Percentiles rank a stretch among this genome's conserved stretches.
These are phyloP conservation scores for Erebia ligea DNA, from an alignment of 2,888 invertebrate genomes.

Conservation along the genomic window DNA sequence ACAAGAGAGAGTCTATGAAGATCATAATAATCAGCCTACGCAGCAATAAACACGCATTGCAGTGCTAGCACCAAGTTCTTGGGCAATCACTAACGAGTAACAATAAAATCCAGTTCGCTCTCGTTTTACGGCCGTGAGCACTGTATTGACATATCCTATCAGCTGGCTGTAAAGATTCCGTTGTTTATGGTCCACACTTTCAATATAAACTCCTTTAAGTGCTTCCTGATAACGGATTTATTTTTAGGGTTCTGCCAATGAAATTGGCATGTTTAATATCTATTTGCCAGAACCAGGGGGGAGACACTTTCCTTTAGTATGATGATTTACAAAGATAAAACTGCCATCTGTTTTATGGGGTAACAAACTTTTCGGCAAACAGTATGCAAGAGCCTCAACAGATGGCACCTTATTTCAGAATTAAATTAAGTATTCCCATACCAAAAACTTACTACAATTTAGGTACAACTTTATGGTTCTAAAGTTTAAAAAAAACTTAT, in stretches of 20 bases:
- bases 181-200: slow-evolving; percentile 49
- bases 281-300: no score
- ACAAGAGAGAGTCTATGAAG: neutral
- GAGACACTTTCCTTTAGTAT: no score
- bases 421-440: no score
- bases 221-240: slow-evolving; percentile 46
- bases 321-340: no score
- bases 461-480: no score
- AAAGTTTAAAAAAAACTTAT: no score
- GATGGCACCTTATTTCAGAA: no score
- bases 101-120: slow-evolving; percentile 41
- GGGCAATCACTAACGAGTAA: slow-evolving; percentile 34
- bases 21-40: slow-evolving; percentile 7
- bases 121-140: slow-evolving; percentile 34
- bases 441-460: no score
- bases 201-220: slow-evolving; percentile 50
- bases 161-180: slow-evolving; percentile 45
- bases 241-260: slow-evolving; percentile 10
- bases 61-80: slow-evolving; percentile 22
- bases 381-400: no score
- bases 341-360: no score
- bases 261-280: neutral
- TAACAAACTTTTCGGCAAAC: no score
- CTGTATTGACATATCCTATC: slow-evolving; percentile 47
- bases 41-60: slow-evolving; percentile 11